Percentiles rank a stretch among this genome's conserved stretches.
These are phyloP conservation scores for Ptyas mucosa DNA, from an alignment of 2,113 vertebrate genomes.

Conservation along the genomic window DNA sequence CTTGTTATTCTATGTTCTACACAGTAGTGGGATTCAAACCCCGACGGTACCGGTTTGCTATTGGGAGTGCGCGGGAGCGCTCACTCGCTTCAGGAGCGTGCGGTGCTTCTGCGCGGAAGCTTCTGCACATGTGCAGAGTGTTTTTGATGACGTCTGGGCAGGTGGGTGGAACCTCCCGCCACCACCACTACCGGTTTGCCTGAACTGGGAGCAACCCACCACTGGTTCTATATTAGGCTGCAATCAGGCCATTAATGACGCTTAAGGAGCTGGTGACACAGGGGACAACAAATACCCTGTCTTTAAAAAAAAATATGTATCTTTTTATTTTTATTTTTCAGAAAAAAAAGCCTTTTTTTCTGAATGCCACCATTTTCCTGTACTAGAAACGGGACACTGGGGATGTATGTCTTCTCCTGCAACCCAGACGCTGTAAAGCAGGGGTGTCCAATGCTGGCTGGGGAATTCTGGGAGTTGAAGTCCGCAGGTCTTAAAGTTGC, in stretches of 20 bases:
- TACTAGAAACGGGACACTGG: not conserved
- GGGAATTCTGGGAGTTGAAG: not conserved
- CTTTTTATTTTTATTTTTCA: not conserved
- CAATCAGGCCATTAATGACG: not conserved
- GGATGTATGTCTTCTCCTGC: not conserved
- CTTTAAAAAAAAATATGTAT: not conserved
- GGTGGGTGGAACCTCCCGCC: no score
- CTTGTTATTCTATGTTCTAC: not conserved
- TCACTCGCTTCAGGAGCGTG: no score
- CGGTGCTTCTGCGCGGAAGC: no score
- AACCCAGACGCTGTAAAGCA: not conserved
- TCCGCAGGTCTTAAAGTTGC: not conserved
- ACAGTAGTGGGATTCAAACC: no score
- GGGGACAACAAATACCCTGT: not conserved
- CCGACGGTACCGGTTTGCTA: no score
- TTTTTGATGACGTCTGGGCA: no score
- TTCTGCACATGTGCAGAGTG: no score
- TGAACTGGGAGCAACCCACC: no score
- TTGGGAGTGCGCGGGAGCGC: no score
- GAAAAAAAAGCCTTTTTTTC: not conserved
- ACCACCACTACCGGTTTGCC: no score
- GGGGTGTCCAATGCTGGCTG: not conserved
- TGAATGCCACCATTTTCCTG: not conserved
- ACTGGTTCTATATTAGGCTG: not conserved
- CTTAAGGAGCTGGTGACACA: not conserved